A percentile compares a stretch with the other conserved stretches of the same genome.
phyloP scores from a whole-genome alignment of 2,888 invertebrate species.

The Epirrhoe alternata region DNA sequence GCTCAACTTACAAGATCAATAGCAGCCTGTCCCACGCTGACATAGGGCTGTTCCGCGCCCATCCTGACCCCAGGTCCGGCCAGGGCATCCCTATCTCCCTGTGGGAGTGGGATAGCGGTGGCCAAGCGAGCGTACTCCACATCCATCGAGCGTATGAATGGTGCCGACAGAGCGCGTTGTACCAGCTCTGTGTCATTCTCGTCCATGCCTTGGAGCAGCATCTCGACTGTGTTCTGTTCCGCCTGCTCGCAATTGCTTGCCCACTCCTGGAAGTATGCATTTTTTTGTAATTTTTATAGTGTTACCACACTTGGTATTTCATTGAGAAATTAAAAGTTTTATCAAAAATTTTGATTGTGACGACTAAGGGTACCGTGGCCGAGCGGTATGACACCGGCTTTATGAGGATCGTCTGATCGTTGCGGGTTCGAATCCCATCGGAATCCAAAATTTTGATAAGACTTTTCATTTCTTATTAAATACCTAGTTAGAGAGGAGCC shows the following conservation, averaged over 20 bases:
- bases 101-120: slow-evolving; percentile 61
- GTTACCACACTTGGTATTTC: too few species aligned
- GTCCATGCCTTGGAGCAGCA: slow-evolving; percentile 91
- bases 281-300: too few species aligned
- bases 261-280: slow-evolving; percentile 84
- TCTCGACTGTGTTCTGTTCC: slow-evolving; percentile 92
- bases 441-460: too few species aligned
- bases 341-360: too few species aligned
- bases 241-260: slow-evolving; percentile 94
- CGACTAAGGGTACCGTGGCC: too few species aligned
- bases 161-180: slow-evolving; percentile 88
- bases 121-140: slow-evolving; percentile 91
- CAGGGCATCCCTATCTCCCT: slow-evolving; percentile 3
- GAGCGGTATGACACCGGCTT: too few species aligned
- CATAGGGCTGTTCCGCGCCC: slow-evolving; percentile 79
- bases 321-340: too few species aligned
- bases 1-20: slow-evolving; percentile 5
- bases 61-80: slow-evolving; percentile 26
- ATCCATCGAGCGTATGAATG: slow-evolving; percentile 97
- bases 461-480: too few species aligned
- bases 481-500: too few species aligned
- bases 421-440: too few species aligned
- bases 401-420: too few species aligned
- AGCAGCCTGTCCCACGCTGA: slow-evolving; percentile 66
- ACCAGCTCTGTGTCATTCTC: slow-evolving; percentile 94